Percentiles rank a stretch among this genome's conserved stretches.
Conservation (phyloP, 2,797 vertebrate genomes). For the Gadopsis marmoratus region DNA sequence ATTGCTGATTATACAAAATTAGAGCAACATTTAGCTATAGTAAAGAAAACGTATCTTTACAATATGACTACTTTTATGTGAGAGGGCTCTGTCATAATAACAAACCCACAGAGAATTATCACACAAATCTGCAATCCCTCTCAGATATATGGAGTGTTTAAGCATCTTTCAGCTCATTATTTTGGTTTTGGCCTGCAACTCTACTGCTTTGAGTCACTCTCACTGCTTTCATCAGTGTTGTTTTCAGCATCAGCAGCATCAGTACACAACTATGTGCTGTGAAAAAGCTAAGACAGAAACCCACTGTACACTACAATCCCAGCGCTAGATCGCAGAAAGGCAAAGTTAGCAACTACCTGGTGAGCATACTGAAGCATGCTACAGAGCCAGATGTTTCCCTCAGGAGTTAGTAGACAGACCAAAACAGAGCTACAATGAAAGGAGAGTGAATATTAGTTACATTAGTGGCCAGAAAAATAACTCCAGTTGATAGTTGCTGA, state of each 20-base stretch:
- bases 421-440: not conserved
- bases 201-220: not conserved
- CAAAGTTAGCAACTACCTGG: constrained; percentile 10
- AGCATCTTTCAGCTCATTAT: constrained; percentile 1
- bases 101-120: constrained; percentile 2
- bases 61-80: not conserved
- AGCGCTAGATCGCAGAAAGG: not conserved
- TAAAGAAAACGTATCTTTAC: constrained; percentile 7
- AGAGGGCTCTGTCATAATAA: constrained; percentile 3
- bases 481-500: too few species aligned
- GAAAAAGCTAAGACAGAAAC: not conserved
- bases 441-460: not conserved
- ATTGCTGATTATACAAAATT: not conserved
- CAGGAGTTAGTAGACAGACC: not conserved
- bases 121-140: not conserved
- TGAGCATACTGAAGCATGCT: constrained; percentile 1
- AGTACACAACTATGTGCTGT: not conserved
- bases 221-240: not conserved
- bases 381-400: constrained; percentile 8
- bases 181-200: not conserved
- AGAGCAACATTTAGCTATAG: not conserved
- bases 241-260: not conserved
- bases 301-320: not conserved
- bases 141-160: not conserved
- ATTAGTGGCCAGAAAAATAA: not conserved